Conservation (phyloP, 2,888 invertebrate genomes). For the Amiota mariae region DNA sequence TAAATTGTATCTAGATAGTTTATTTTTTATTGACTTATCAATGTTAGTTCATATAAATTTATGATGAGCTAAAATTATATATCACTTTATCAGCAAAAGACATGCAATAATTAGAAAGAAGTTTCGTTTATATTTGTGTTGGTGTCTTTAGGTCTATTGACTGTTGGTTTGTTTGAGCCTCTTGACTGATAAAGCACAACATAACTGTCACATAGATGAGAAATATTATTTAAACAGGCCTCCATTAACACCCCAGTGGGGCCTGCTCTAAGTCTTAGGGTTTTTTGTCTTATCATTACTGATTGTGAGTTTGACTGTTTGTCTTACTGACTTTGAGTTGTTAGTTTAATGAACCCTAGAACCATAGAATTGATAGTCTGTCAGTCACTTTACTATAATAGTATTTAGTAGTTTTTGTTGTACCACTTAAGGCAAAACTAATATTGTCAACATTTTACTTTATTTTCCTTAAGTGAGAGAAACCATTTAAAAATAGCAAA, state of each 20-base stretch:
- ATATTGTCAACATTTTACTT: neutral
- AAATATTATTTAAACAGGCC: neutral
- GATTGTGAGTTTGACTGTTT: neutral
- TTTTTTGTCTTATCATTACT: neutral
- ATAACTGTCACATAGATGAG: neutral
- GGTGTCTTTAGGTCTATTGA: constrained; percentile 9
- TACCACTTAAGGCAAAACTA: neutral
- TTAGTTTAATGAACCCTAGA: constrained; percentile 21
- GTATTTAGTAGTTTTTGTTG: neutral
- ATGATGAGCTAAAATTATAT: constrained; percentile 13
- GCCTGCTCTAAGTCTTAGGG: constrained; percentile 5
- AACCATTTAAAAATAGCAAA: constrained; percentile 2
- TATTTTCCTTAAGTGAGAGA: neutral
- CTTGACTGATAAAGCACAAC: constrained; percentile 8
- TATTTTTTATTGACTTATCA: neutral
- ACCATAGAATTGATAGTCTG: neutral
- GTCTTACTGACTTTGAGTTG: neutral
- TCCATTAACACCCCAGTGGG: constrained; percentile 11
- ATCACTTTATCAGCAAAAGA: too few species aligned
- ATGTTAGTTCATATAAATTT: neutral
- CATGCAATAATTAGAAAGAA: too few species aligned
- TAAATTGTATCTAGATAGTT: constrained; percentile 38
- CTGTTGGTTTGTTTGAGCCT: neutral
- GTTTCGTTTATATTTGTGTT: too few species aligned
- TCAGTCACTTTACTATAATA: neutral